Evolutionary conservation across 2,113 vertebrate genomes (phyloP).

Genomic region (Mohoua ochrocephala): DNA sequence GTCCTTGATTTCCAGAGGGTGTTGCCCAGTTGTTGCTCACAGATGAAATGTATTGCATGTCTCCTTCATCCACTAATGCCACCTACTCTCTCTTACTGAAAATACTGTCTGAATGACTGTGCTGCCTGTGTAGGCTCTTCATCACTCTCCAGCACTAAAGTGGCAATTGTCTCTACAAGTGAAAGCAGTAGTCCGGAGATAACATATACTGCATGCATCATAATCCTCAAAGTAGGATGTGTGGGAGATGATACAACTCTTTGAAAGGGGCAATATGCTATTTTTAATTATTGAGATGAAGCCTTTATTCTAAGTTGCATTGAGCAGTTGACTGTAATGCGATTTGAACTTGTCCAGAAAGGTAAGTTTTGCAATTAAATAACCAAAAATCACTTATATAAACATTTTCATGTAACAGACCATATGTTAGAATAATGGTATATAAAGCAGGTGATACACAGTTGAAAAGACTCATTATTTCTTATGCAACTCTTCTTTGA

Average conservation of each 20-base stretch:
- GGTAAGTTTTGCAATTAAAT: slow-evolving; percentile 1
- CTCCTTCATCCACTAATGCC: background rate
- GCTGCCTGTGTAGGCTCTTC: slow-evolving; percentile 6
- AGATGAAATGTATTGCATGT: background rate
- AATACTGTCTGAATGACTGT: background rate
- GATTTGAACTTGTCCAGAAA: background rate
- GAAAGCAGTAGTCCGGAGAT: background rate
- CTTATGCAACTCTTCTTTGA: background rate
- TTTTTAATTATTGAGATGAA: slow-evolving; percentile 12
- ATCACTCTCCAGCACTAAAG: background rate
- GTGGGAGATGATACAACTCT: background rate
- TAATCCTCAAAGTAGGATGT: slow-evolving; percentile 1
- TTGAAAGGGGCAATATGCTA: background rate
- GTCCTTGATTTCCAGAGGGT: background rate
- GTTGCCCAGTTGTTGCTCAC: background rate
- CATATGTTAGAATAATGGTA: background rate
- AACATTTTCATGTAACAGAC: background rate
- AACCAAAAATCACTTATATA: background rate
- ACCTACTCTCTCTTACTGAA: background rate
- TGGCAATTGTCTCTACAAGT: background rate
- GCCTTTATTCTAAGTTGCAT: background rate
- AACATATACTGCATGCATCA: background rate
- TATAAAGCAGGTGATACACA: background rate
- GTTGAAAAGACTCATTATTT: background rate
- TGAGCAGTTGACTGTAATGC: background rate